phyloP scores from a whole-genome alignment of 2,888 invertebrate species.

The Dendrolimus houi region DNA sequence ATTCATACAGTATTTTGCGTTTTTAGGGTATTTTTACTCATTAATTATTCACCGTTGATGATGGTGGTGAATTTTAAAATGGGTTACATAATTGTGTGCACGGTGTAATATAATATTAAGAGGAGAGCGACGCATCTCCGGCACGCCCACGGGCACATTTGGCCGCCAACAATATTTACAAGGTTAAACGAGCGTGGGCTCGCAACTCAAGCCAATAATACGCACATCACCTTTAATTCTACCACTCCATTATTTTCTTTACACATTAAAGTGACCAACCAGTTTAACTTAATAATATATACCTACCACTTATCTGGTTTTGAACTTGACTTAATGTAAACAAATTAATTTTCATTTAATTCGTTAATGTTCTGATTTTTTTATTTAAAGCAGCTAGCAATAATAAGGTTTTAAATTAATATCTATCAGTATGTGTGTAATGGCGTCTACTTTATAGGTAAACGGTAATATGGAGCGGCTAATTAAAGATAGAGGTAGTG shows the following conservation, averaged over 20 bases:
- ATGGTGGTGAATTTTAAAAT: slow-evolving; percentile 9
- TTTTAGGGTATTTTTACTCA: not conserved
- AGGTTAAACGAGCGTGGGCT: slow-evolving; percentile 59
- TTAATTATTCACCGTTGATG: not conserved
- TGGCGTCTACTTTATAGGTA: too few relatives aligned
- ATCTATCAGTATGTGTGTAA: too few relatives aligned
- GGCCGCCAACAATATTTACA: slow-evolving; percentile 51
- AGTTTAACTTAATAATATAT: too few relatives aligned
- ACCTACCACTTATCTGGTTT: too few relatives aligned
- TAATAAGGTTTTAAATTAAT: too few relatives aligned
- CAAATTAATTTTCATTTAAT: too few relatives aligned
- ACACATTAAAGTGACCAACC: not conserved
- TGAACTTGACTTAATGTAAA: too few relatives aligned
- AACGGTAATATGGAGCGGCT: too few relatives aligned
- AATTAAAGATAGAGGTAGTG: too few relatives aligned
- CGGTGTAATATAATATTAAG: slow-evolving; percentile 32
- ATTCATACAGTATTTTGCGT: not conserved
- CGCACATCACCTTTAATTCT: slow-evolving; percentile 20
- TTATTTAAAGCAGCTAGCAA: too few relatives aligned
- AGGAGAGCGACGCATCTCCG: slow-evolving; percentile 34
- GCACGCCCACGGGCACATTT: slow-evolving; percentile 51
- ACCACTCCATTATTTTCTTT: slow-evolving; percentile 1
- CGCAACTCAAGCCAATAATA: slow-evolving; percentile 39
- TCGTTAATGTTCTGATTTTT: too few relatives aligned
- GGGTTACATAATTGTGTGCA: slow-evolving; percentile 38